Base-by-base conservation (phyloP, 1,140 invertebrate species). In the Bombus affinis region DNA sequence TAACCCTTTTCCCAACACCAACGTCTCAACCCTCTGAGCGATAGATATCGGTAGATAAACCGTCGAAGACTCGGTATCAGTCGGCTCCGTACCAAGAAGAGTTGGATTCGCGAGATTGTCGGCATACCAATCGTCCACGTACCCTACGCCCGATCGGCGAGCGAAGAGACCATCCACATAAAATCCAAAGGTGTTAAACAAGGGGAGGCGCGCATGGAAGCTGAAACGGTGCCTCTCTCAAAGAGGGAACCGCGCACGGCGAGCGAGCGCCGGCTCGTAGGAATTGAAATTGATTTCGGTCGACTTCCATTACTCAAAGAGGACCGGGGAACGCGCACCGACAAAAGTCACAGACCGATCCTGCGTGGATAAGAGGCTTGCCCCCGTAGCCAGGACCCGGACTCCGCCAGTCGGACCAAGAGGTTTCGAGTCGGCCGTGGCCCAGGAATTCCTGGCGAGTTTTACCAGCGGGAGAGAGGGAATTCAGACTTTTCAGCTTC, bases 231-330 rank as follows among this genome's bases (percentile, higher is more conserved):
- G 77, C 18, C 44, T 22, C 57, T 68, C 76, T 86, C 84, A 89
- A 86, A 89, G 88, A 37, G 72, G 76, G 66, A 74, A 83, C 85
- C 88, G 85, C 80, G 84, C 39, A 28, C 12, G 57, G 83, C 42
- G 13, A 22, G 42, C 68, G 74, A 53, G 37, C 83, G 80, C 86
- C 81, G 88, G 73, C 87, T 86, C 88, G 88, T 86, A 89, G 91
- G 90, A 92, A 92, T 93, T 92, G 91, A 93, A 93, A 93, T 93
- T 93, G 92, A 93, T 93, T 93, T 93, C 92, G 91, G 91, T 89
- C 88, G 89, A 92, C 88, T 93, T 93, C 91, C 92, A 93, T 93
- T 93, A 92, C 92, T 93, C 92, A 93, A 93, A 92, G 88, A 88
- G 86, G 83, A 88, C 83, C 88, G 80, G 86, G 77, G 89, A 90